phyloP scores from a whole-genome alignment of 2,797 vertebrate genomes.

The Rousettus madagascariensis region DNA sequence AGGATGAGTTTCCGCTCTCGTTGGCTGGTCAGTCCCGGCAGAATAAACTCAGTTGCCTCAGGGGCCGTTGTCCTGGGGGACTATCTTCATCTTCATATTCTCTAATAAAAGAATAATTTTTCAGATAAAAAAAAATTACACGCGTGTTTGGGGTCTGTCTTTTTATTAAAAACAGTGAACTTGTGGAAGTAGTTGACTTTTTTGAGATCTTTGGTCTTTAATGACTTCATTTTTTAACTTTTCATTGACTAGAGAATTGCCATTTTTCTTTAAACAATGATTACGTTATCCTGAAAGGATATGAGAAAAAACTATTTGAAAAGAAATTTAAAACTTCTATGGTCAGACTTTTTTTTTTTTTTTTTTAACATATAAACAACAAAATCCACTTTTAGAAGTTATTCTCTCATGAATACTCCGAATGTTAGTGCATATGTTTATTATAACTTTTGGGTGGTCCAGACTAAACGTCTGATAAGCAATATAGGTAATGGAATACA shows the following conservation, averaged over 20 bases:
- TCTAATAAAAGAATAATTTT: neutral
- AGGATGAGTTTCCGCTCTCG: neutral
- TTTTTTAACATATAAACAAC: neutral
- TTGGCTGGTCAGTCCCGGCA: neutral
- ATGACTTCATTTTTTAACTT: conserved; percentile 42
- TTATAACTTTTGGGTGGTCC: neutral
- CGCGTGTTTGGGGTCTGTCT: neutral
- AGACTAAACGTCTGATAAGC: neutral
- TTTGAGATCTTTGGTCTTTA: neutral
- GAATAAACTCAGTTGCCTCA: conserved; percentile 24
- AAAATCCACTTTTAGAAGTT: neutral
- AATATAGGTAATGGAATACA: neutral
- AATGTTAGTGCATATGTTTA: neutral
- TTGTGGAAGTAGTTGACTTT: conserved; percentile 5
- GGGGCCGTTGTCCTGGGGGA: neutral
- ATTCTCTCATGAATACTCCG: neutral
- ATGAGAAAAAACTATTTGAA: neutral
- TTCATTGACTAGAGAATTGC: neutral
- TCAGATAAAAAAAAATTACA: neutral
- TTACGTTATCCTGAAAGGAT: conserved; percentile 39
- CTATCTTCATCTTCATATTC: neutral
- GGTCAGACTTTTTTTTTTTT: conserved; percentile 32
- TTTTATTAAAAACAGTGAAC: neutral
- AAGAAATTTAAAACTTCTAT: neutral
- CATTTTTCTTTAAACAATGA: conserved; percentile 12